Percentiles rank a stretch among this genome's conserved stretches.
These are phyloP conservation scores for Glandiceps talaboti DNA, from an alignment of 53 echinoderm and acorn worm genomes.

Conservation along the genomic window DNA sequence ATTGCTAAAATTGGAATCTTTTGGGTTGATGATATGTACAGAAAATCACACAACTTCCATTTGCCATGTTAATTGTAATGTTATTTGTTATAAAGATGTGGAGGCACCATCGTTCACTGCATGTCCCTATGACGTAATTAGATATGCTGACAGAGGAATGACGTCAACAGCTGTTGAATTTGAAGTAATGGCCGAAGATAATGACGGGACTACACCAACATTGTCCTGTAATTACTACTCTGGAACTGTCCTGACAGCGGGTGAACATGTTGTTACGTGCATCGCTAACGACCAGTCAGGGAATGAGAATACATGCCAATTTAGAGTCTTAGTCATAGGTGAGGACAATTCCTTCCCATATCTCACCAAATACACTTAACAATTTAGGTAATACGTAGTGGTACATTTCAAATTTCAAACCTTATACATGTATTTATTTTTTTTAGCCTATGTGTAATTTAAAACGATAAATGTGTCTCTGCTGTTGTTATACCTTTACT, in stretches of 20 bases:
- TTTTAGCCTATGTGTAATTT: too few relatives aligned
- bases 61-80: too few relatives aligned
- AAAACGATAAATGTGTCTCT: too few relatives aligned
- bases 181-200: slow-evolving; percentile 47
- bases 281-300: slow-evolving; percentile 26
- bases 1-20: too few relatives aligned
- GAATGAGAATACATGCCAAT: slow-evolving; percentile 28
- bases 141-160: slow-evolving; percentile 27
- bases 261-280: slow-evolving; percentile 33
- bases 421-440: too few relatives aligned
- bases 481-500: too few relatives aligned
- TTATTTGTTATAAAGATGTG: slow-evolving; percentile 22
- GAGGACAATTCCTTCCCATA: too few relatives aligned
- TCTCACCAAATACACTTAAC: too few relatives aligned
- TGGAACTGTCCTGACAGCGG: slow-evolving; percentile 11
- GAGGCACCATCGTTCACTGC: slow-evolving; percentile 39
- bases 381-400: too few relatives aligned
- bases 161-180: slow-evolving; percentile 37
- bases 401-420: too few relatives aligned
- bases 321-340: slow-evolving; percentile 40
- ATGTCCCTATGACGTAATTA: slow-evolving; percentile 33
- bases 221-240: slow-evolving; percentile 17
- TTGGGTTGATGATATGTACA: too few relatives aligned
- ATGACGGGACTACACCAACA: slow-evolving; percentile 27
- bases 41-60: too few relatives aligned